These are phyloP conservation scores for Drosophila fulvimacula DNA, from an alignment of 2,888 invertebrate species.

Conservation along the genomic window DNA sequence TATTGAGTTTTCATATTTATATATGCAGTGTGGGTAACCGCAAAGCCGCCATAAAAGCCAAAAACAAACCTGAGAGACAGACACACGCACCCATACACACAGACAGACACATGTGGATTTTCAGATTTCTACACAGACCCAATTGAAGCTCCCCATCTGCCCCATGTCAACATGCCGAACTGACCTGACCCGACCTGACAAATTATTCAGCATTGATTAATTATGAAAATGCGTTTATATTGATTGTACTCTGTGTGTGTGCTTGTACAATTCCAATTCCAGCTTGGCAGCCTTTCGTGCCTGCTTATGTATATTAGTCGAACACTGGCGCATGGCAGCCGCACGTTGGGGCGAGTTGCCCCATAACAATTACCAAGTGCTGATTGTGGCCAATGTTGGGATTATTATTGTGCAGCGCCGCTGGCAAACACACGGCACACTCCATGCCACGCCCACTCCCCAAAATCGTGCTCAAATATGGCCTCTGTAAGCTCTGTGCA, in stretches of 20 bases:
- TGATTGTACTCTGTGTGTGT: slow-evolving; percentile 56
- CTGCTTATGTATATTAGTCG: slow-evolving; percentile 71
- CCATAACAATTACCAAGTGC: slow-evolving; percentile 65
- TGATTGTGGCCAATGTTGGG: slow-evolving; percentile 51
- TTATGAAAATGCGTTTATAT: slow-evolving; percentile 81
- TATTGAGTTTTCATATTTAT: slow-evolving; percentile 49
- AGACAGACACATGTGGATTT: slow-evolving; percentile 6
- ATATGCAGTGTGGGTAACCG: slow-evolving; percentile 69
- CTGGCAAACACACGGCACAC: slow-evolving; percentile 63
- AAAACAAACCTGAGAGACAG: slow-evolving; percentile 70
- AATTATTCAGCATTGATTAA: slow-evolving; percentile 81
- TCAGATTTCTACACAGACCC: slow-evolving; percentile 8
- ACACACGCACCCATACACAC: slow-evolving; percentile 13
- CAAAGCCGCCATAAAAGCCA: slow-evolving; percentile 76
- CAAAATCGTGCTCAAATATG: slow-evolving; percentile 48
- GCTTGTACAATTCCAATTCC: slow-evolving; percentile 52
- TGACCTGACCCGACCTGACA: slow-evolving; percentile 54
- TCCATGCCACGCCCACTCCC: slow-evolving; percentile 15
- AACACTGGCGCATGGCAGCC: slow-evolving; percentile 20
- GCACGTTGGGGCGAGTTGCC: slow-evolving; percentile 25
- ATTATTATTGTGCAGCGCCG: slow-evolving; percentile 74
- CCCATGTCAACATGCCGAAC: slow-evolving; percentile 41
- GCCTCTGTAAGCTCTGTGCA: slow-evolving; percentile 41
- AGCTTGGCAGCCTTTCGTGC: slow-evolving; percentile 54
- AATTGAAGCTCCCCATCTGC: slow-evolving; percentile 1